These are phyloP conservation scores for Pseudonaja textilis DNA, from an alignment of 2,113 vertebrate genomes.

Conservation along the genomic window DNA sequence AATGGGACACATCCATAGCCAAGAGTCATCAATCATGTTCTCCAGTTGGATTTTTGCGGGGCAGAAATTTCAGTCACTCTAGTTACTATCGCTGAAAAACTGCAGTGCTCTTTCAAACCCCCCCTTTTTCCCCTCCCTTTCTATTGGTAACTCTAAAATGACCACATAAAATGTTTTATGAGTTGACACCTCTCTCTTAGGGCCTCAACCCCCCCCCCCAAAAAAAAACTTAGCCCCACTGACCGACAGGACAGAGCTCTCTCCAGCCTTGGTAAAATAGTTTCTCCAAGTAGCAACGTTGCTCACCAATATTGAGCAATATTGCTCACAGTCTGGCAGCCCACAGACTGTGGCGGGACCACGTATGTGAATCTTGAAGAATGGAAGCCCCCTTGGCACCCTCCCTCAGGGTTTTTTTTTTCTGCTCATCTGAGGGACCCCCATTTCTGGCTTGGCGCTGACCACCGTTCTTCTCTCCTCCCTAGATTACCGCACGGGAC, in stretches of 20 bases:
- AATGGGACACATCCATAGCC: too few relatives aligned
- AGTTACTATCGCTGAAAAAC: too few relatives aligned
- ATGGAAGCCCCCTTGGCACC: neutral
- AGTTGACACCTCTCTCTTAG: neutral
- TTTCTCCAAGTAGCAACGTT: neutral
- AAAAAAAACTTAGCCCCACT: neutral
- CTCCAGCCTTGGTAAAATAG: neutral
- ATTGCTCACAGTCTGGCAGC: neutral
- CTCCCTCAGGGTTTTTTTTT: fast-evolving
- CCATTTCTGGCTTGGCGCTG: neutral
- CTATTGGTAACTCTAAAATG: too few relatives aligned
- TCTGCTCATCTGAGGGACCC: neutral
- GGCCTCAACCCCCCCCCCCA: neutral
- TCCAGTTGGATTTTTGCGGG: too few relatives aligned
- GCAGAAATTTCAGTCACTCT: too few relatives aligned
- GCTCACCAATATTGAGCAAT: neutral
- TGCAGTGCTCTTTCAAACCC: too few relatives aligned
- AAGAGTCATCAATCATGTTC: too few relatives aligned
- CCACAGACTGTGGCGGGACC: neutral
- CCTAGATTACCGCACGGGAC: slow-evolving; percentile 94
- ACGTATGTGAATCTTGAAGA: fast-evolving
- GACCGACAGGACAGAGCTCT: neutral
- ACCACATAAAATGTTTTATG: too few relatives aligned
- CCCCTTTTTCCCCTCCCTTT: too few relatives aligned
- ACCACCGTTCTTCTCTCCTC: neutral